Conservation (phyloP, 2,113 vertebrate species). For the Brachypodius melanocephalos region DNA sequence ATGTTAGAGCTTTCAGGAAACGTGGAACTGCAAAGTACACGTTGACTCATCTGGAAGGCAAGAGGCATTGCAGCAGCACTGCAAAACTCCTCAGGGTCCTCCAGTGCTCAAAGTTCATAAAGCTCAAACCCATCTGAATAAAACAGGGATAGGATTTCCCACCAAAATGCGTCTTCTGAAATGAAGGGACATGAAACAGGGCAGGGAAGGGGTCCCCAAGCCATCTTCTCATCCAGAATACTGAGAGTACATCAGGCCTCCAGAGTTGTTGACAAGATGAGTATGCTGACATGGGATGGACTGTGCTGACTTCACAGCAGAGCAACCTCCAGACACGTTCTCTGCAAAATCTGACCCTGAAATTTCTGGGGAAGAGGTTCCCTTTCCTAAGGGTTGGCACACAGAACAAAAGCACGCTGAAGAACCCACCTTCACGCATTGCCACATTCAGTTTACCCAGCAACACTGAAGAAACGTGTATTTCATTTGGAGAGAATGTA, state of each 20-base stretch:
- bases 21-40: accelerated
- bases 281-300: neutral
- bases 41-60: neutral
- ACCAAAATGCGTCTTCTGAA: neutral
- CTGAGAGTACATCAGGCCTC: neutral
- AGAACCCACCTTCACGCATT: neutral
- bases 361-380: neutral
- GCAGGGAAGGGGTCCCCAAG: neutral
- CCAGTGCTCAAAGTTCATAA: accelerated
- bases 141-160: neutral
- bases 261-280: neutral
- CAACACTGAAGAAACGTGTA: neutral
- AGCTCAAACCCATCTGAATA: neutral
- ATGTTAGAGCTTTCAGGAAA: neutral
- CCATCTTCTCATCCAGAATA: neutral
- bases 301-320: neutral
- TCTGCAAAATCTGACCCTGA: neutral
- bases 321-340: neutral
- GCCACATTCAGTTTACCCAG: neutral
- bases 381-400: neutral
- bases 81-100: neutral
- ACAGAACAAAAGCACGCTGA: accelerated
- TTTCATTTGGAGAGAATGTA: neutral
- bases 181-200: accelerated
- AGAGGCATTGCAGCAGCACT: neutral